Conservation (phyloP, 2,797 vertebrate species). For the Pelobates cultripes region DNA sequence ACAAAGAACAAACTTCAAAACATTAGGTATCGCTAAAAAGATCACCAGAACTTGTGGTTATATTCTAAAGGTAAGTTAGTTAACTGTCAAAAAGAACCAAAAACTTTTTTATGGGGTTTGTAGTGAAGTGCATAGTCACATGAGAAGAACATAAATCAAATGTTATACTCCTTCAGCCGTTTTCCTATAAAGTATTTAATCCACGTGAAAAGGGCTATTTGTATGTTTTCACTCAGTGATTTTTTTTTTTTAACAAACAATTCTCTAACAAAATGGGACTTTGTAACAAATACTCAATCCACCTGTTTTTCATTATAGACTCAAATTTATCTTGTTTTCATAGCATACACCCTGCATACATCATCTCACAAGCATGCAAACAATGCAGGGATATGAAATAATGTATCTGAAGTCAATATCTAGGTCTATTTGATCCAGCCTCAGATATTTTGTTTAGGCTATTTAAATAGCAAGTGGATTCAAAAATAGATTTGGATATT, state of each 20-base stretch:
- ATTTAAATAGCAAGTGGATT: background rate
- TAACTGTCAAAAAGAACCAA: no score
- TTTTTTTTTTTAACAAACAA: background rate
- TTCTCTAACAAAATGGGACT: conserved; percentile 5
- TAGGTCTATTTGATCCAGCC: background rate
- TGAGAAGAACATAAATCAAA: no score
- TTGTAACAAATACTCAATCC: background rate
- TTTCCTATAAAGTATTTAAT: no score
- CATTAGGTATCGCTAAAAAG: background rate
- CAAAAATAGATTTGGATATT: no score
- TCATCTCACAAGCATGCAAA: conserved; percentile 26
- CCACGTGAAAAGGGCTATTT: no score
- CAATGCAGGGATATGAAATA: background rate
- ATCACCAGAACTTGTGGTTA: background rate
- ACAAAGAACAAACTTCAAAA: background rate
- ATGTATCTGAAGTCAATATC: background rate
- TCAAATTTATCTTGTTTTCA: conserved; percentile 11
- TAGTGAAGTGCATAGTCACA: no score
- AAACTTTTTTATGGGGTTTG: no score
- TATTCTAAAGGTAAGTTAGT: background rate
- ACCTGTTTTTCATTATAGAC: conserved; percentile 36
- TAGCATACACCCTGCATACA: conserved; percentile 21
- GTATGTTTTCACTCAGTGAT: no score
- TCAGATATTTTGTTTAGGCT: background rate
- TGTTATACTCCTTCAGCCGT: no score